Percentiles rank a stretch among this genome's conserved stretches.
Conservation (phyloP, 2,888 invertebrate genomes). For the Anaspis maculata region DNA sequence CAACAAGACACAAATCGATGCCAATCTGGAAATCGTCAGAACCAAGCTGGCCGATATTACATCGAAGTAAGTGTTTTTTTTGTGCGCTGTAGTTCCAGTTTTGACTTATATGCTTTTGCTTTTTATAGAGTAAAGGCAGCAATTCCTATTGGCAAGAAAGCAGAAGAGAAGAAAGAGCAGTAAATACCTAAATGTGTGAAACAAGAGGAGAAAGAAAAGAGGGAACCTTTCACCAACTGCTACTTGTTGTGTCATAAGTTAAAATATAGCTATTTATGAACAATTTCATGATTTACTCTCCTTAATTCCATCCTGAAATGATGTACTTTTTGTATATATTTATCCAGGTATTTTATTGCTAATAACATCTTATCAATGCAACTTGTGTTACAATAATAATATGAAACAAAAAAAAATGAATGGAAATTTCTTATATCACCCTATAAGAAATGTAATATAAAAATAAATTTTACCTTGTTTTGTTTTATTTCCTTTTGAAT, state of each 20-base stretch:
- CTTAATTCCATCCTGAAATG: constrained; percentile 25
- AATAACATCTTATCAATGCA: constrained; percentile 25
- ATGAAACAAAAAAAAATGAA: neutral
- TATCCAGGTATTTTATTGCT: too few relatives aligned
- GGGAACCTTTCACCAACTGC: constrained; percentile 6
- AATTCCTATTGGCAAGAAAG: constrained; percentile 81
- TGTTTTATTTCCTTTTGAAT: constrained; percentile 12
- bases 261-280: constrained; percentile 19
- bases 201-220: too few relatives aligned
- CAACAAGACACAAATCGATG: constrained; percentile 89
- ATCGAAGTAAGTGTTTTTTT: constrained; percentile 63
- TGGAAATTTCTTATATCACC: too few relatives aligned
- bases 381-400: constrained; percentile 3
- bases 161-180: constrained; percentile 78
- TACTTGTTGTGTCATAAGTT: constrained; percentile 18
- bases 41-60: constrained; percentile 82
- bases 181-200: constrained; percentile 29
- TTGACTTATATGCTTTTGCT: constrained; percentile 5
- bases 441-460: neutral
- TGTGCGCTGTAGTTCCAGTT: constrained; percentile 6
- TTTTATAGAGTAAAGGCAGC: constrained; percentile 66
- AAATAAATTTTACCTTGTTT: constrained; percentile 3
- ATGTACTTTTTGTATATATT: constrained; percentile 16
- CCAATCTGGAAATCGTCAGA: constrained; percentile 79
- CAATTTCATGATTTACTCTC: constrained; percentile 19